Evolutionary conservation across 1,140 invertebrate genomes (phyloP), one percentile per base, ranked within the genome.

Genomic region (Scaptomyza montana): DNA sequence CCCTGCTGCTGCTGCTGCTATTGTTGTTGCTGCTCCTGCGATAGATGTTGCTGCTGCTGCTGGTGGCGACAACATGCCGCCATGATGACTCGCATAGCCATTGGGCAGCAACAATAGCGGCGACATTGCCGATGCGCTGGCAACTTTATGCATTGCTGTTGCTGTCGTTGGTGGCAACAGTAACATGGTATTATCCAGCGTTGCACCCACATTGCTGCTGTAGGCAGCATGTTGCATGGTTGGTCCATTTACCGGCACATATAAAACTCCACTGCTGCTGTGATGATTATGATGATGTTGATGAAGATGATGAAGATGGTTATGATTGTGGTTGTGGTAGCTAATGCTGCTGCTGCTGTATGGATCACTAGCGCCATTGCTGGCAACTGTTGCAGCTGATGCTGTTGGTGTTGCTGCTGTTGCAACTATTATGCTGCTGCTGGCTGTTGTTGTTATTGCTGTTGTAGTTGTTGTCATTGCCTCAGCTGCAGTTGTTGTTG

Each of bases 171-270:
- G 21, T 6, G 71, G 54, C 54, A 86, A 39, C 30, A 71, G 49
- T 6, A 66, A 51, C 46, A 68, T 55, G 0, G 67, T 28, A 43
- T 62, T 80, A 39, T 78, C 82, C 68, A 85, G 45, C 13, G 53
- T 47, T 0, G 61, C 59, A 13, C 81, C 62, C 21, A 65, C 45
- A 45, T 87, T 87, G 79, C 82, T 87, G 57, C 82, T 87, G 45
- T 87, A 87, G 8, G 81, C 81, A 0, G 82, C 78, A 73, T 86
- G 78, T 2, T 80, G 74, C 12, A 77, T 73, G 16, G 71, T 86
- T 10, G 87, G n/a, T 0, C 82, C 82, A 39, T 87, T 87, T 0
- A 82, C 49, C 0, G 82, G 82, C 51, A 89, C 75, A 28, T 87
- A 87, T 3, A 87, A 53, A 0, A 87, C 84, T 28, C 59, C 63